These are phyloP conservation scores for Cryptomyrus ogoouensis DNA, from an alignment of 2,113 vertebrate species.

Conservation along the genomic window DNA sequence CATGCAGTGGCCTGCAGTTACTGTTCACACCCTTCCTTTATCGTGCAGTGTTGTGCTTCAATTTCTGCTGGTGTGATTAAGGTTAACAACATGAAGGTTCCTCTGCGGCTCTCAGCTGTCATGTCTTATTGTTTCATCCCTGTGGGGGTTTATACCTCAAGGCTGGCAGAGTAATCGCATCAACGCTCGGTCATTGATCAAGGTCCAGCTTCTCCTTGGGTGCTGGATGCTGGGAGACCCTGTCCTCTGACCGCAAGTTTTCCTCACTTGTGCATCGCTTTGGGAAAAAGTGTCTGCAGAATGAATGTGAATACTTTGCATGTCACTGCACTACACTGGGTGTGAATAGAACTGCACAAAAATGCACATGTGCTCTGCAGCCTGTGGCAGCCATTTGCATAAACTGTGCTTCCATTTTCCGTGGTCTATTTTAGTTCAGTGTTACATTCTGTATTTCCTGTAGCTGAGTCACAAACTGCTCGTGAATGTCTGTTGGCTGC, in stretches of 20 bases:
- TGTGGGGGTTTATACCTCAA: background rate
- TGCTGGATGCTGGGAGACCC: background rate
- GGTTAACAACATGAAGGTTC: background rate
- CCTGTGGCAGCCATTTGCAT: background rate
- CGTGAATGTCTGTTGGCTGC: background rate
- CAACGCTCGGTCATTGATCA: background rate
- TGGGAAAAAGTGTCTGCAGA: background rate
- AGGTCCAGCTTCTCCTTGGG: background rate
- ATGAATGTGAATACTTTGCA: background rate
- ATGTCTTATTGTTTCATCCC: background rate
- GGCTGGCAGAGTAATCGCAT: background rate
- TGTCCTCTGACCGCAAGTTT: background rate
- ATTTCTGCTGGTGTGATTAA: background rate
- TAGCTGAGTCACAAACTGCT: background rate
- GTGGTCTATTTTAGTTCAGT: background rate
- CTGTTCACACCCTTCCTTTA: background rate
- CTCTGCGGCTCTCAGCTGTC: background rate
- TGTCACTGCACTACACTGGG: background rate
- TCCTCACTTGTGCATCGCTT: background rate
- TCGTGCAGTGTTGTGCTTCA: background rate
- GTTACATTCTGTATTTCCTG: background rate
- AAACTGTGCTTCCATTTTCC: background rate
- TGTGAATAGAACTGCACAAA: background rate
- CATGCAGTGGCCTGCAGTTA: background rate
- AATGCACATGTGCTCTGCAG: background rate